Evolutionary conservation across 2,888 invertebrate genomes (phyloP), one percentile per base, ranked within the genome.

Genomic region (Trichopoda pennipes): DNA sequence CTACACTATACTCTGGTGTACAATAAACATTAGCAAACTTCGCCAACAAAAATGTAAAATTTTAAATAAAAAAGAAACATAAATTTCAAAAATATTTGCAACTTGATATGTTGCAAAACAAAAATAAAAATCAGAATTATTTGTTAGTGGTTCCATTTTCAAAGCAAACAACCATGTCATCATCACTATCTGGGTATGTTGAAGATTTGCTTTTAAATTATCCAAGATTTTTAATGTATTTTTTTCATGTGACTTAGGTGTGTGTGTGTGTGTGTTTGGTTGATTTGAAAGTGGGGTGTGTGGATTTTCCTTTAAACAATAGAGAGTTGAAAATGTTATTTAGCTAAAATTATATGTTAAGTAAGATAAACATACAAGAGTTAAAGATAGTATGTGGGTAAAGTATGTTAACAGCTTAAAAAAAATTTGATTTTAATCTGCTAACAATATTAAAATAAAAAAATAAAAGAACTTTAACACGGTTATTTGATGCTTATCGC

Each of bases 131-230:
- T 8, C 8, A 73, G 16, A 61, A 53, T 19, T 28, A 21, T 66
- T 32, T 55, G 19, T 28, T 63, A 63, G 28, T 17, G 47, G 35
- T 49, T 51, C 23, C 16, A 73, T 73, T 73, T 55, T 8, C 12
- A 63, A 55, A 63, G 32, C 32, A 73, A 63, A 73, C 53, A 73
- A 47, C 28, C 28, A 21, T 73, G 28, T 63, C 55, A 44, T 55
- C 73, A 35, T 35, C 28, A 55, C 17, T n/a, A 58, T 58, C 35
- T 38, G 28, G 2, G 28, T 4, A 38, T 38, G 38, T 1, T 10
- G 38, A 10, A 16, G 49, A 70, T 49, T 35, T 60, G 21, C 35
- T 35, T 17, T 47, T 28, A 44, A 69, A 44, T 44, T 69, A 49
- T 0, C 21, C 12, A 42, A 44, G 60, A 70, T 70, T 60, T 60